phyloP scores from a whole-genome alignment of 2,888 invertebrate genomes.

The Tridacna gigas region DNA sequence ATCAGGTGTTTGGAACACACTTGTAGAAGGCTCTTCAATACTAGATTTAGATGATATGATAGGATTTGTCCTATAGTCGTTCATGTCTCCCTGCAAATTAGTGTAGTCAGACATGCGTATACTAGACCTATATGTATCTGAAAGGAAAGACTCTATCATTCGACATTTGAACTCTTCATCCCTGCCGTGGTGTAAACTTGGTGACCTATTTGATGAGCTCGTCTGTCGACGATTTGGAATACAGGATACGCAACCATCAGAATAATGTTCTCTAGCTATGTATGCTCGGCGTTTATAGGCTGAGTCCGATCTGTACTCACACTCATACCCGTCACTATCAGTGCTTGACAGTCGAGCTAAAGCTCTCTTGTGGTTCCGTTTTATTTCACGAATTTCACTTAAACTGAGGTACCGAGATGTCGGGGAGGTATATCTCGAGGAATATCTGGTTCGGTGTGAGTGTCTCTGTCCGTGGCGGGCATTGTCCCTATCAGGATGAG shows the following conservation, averaged over 20 bases:
- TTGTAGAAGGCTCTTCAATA: neutral
- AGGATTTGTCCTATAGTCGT: neutral
- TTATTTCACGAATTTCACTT: slow-evolving; percentile 14
- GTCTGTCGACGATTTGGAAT: neutral
- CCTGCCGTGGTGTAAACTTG: neutral
- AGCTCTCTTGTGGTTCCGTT: slow-evolving; percentile 14
- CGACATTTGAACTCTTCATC: slow-evolving; percentile 27
- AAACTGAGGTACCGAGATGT: slow-evolving; percentile 20
- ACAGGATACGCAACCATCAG: slow-evolving; percentile 4
- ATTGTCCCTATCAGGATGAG: neutral
- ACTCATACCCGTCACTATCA: slow-evolving; percentile 23
- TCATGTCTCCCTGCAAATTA: neutral
- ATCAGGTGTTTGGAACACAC: neutral
- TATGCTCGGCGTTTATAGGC: slow-evolving; percentile 9
- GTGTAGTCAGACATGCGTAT: neutral
- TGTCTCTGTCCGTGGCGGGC: neutral
- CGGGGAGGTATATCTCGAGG: slow-evolving; percentile 6
- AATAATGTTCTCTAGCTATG: slow-evolving; percentile 10
- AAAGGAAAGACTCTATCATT: slow-evolving; percentile 48
- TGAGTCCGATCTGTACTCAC: neutral
- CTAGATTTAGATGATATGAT: neutral
- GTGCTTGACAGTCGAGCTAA: slow-evolving; percentile 27
- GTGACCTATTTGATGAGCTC: neutral
- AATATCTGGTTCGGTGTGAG: neutral
- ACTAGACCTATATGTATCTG: slow-evolving; percentile 34